phyloP scores from a whole-genome alignment of 2,797 vertebrate genomes.

The Crypturellus tataupa region DNA sequence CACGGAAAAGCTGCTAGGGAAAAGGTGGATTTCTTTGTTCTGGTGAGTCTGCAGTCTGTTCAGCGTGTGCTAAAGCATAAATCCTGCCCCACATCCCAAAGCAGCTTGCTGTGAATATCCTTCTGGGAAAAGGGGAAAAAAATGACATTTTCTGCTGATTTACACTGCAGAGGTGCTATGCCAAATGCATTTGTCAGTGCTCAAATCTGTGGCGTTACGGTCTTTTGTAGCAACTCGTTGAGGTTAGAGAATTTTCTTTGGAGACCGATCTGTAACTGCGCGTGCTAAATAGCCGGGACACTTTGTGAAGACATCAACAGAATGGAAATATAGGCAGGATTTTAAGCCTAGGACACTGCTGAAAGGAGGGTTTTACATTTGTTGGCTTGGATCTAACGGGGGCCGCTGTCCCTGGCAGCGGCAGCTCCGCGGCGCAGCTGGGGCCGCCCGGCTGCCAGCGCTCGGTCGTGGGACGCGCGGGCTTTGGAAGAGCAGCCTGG shows the following conservation, averaged over 20 bases:
- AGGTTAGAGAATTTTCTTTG: not conserved
- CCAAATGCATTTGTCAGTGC: rapidly evolving
- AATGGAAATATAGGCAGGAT: rapidly evolving
- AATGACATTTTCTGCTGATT: not conserved
- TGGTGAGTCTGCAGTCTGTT: rapidly evolving
- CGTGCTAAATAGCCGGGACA: rapidly evolving
- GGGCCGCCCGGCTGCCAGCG: not conserved
- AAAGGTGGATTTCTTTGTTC: not conserved
- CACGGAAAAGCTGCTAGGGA: not conserved
- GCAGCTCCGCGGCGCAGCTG: not conserved
- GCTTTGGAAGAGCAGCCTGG: not conserved
- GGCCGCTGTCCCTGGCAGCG: not conserved
- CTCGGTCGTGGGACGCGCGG: not conserved
- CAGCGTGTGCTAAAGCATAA: rapidly evolving
- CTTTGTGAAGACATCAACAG: rapidly evolving
- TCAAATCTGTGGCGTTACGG: rapidly evolving
- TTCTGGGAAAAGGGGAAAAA: not conserved
- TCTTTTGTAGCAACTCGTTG: not conserved
- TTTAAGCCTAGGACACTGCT: not conserved
- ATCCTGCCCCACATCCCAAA: not conserved
- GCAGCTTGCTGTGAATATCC: not conserved
- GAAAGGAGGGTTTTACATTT: not conserved
- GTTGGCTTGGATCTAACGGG: not conserved
- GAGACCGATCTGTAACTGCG: rapidly evolving
- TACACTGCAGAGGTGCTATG: not conserved